Base-by-base conservation (phyloP, 2,797 vertebrate genomes). In the Euthynnus affinis region DNA sequence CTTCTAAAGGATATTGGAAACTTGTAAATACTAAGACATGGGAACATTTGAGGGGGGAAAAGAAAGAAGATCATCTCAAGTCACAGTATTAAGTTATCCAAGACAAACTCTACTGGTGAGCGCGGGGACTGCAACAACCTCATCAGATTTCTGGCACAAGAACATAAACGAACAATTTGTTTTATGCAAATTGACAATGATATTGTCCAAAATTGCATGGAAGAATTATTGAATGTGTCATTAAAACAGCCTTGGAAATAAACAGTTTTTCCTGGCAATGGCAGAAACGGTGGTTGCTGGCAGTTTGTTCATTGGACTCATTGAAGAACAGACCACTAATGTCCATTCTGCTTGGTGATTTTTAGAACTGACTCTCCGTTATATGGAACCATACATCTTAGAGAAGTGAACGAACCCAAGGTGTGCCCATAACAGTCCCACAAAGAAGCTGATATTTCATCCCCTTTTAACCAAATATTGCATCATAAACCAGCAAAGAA, bases 101-200 rank as follows among this genome's bases (percentile, higher is more conserved):
- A 72, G 51, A 86, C 51, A 64, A 81, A 66, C 81, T 75, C 82
- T 37, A 52, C 55, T 61, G 60, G 12, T 32, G 49, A 48, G 71
- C 46, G 12, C 37, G 23, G 80, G 75, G 68, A 86, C 17, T 68
- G 61, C 61, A 59, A 40, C 64, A 53, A 42, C 40, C 40, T 65
- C 22, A 72, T 74, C 71, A 66, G 27, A 65, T 84, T 58, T 57
- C 75, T 88, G 86, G 82, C 81, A 55, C 37, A 0, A 2, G 22
- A 49, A 59, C 32, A 49, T 44, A 18, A 71, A 81, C 77, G 69
- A 86, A 69, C 83, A 86, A 87, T 89, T 90, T 85, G 72, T 87
- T 89, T 88, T 89, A 91, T 92, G 89, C 90, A 91, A 91, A 90
- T 88, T 70, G 29, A 85, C 80, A 52, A 32, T 57, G 67, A 61